Base-by-base conservation (phyloP, 2,797 vertebrate species). In the Rhinoraja longicauda region DNA sequence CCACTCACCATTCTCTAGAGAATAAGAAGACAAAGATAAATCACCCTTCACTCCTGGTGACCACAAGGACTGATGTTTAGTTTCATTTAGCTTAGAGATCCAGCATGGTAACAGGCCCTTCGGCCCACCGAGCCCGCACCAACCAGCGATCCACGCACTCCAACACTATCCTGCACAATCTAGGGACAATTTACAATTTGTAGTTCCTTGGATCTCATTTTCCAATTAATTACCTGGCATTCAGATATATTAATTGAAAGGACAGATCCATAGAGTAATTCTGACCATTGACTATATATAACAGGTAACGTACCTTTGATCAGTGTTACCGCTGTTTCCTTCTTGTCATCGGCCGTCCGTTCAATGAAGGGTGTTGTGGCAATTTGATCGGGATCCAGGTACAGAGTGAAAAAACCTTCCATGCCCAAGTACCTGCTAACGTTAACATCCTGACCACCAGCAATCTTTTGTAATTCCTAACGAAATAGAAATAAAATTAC, bases 1-100 rank as follows among this genome's bases (percentile, higher is more conserved):
- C 94, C 93, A 94, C 73, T 82, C 93, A 4, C 77, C 93, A 93
- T 93, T 93, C 26, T 81, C 95, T 91, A 70, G 64, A 13, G 24
- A 91, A 90, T 21, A 21, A 36, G 5, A 70, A 75, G 39, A 57
- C 5, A 29, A 92, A 75, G 72, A 75, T 3, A 26, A 73, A 53
- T 53, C 53, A 7, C 12, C 26, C 13, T 32, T 88, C 62, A 62
- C 24, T 86, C 13, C 13, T 17, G 29, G 59, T 13, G 59, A 4
- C 4, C n/a, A 57, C 1, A 59, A 86, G 29, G 29, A 4, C 57
- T 19, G 57, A 86, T 62, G 29, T 86, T 62, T 45, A 45, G 45
- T 3, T 45, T 45, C 45, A 45, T 45, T 45, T 45, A 39, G 39
- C 39, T 39, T 2, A 45, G 45, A 45, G 45, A 2, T 45, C 45